A percentile compares a stretch with the other conserved stretches of the same genome.
Conservation (phyloP, 2,888 invertebrate genomes). For the Ochropacha duplaris region DNA sequence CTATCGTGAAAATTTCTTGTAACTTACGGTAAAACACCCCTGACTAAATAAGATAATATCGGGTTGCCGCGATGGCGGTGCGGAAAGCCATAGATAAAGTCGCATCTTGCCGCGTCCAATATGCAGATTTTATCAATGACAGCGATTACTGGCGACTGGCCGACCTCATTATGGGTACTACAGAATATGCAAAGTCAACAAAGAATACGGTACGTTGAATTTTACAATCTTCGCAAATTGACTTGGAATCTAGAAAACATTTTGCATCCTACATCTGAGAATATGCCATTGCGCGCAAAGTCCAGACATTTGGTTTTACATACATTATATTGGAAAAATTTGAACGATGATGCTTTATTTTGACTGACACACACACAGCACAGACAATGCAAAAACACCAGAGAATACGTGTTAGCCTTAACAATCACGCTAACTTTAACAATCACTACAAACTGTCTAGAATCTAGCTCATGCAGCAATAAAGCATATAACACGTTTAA, state of each 20-base stretch:
- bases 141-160: background rate
- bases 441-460: background rate
- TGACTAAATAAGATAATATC: background rate
- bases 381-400: background rate
- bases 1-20: too few relatives aligned
- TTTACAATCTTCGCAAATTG: background rate
- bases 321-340: too few relatives aligned
- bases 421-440: background rate
- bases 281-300: too few relatives aligned
- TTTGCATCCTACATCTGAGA: too few relatives aligned
- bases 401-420: background rate
- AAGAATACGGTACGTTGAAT: background rate
- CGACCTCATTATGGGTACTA: background rate
- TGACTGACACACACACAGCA: too few relatives aligned
- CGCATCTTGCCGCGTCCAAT: background rate
- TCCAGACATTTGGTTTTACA: too few relatives aligned
- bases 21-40: background rate
- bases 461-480: background rate
- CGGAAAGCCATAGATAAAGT: background rate
- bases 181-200: background rate
- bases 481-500: background rate
- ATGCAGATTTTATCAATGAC: slow-evolving; percentile 6
- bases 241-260: background rate
- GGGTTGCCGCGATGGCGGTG: background rate
- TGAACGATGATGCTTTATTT: too few relatives aligned